Conservation (phyloP, 1,140 invertebrate genomes). For the Listronotus bonariensis region DNA sequence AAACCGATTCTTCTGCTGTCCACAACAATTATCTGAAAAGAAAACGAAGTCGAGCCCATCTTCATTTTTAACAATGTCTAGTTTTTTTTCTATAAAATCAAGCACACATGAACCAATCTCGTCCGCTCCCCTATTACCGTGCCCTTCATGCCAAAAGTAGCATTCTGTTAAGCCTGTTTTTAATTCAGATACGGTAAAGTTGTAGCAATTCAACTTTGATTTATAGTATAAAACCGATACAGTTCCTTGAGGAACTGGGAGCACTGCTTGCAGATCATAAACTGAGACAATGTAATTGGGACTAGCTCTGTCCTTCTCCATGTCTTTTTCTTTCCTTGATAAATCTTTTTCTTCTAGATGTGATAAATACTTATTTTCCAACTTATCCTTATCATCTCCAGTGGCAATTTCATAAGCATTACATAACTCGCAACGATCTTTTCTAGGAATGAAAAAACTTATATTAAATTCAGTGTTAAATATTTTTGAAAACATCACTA, state of each 20-base stretch:
- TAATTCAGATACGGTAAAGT: slow-evolving; percentile 55
- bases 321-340: slow-evolving; percentile 22
- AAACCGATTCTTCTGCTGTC: slow-evolving; percentile 56
- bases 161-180: slow-evolving; percentile 33
- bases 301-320: slow-evolving; percentile 41
- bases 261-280: slow-evolving; percentile 53
- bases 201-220: slow-evolving; percentile 55
- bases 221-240: slow-evolving; percentile 54
- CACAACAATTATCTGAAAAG: slow-evolving; percentile 53
- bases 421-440: slow-evolving; percentile 25
- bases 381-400: slow-evolving; percentile 37
- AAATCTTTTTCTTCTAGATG: slow-evolving; percentile 42
- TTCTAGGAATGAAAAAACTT: too few relatives aligned
- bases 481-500: too few relatives aligned
- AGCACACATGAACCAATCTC: slow-evolving; percentile 51
- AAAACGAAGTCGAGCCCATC: slow-evolving; percentile 39
- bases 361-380: slow-evolving; percentile 17
- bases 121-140: slow-evolving; percentile 53
- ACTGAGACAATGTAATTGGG: slow-evolving; percentile 41
- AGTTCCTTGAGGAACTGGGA: slow-evolving; percentile 47
- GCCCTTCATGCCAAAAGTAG: slow-evolving; percentile 57
- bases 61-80: slow-evolving; percentile 35
- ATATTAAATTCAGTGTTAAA: too few relatives aligned
- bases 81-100: neutral
- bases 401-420: slow-evolving; percentile 45